Conservation (phyloP, 2,797 vertebrate species). For the Tenualosa thibaudeaui region DNA sequence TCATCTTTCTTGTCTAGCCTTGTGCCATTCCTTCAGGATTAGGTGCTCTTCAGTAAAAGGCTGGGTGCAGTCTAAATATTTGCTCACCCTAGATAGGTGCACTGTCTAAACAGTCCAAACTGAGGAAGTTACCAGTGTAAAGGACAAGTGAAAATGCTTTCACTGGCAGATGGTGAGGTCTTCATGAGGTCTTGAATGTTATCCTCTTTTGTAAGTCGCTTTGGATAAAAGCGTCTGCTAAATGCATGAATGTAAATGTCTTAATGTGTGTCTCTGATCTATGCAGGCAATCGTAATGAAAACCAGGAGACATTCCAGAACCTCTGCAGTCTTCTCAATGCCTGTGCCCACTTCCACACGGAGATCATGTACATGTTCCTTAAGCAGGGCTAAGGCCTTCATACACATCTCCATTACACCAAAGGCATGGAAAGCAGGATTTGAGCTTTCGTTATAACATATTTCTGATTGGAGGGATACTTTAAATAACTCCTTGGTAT, state of each 20-base stretch:
- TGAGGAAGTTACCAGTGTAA: neutral
- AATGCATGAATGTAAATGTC: too few relatives aligned
- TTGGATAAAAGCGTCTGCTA: too few relatives aligned
- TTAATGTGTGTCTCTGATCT: slow-evolving; percentile 26
- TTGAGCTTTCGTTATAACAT: neutral
- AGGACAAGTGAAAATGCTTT: neutral
- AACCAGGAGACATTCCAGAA: slow-evolving; percentile 75
- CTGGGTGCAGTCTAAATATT: neutral
- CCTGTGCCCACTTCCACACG: slow-evolving; percentile 84
- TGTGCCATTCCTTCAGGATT: neutral
- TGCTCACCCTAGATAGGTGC: neutral
- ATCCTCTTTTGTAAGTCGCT: too few relatives aligned
- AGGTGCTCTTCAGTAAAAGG: neutral
- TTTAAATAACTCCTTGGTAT: neutral
- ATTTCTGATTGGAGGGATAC: neutral
- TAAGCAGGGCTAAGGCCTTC: slow-evolving; percentile 43
- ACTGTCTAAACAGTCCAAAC: too few relatives aligned
- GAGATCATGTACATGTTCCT: slow-evolving; percentile 77
- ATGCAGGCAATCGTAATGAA: slow-evolving; percentile 65
- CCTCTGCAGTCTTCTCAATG: slow-evolving; percentile 79
- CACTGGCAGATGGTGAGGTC: neutral
- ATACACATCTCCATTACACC: neutral
- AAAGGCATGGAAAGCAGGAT: neutral
- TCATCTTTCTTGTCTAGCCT: neutral
- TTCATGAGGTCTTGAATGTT: too few relatives aligned